Percentiles rank a stretch among this genome's conserved stretches.
Evolutionary conservation across 2,888 invertebrate genomes (phyloP).

Genomic region (Proisotoma minuta): DNA sequence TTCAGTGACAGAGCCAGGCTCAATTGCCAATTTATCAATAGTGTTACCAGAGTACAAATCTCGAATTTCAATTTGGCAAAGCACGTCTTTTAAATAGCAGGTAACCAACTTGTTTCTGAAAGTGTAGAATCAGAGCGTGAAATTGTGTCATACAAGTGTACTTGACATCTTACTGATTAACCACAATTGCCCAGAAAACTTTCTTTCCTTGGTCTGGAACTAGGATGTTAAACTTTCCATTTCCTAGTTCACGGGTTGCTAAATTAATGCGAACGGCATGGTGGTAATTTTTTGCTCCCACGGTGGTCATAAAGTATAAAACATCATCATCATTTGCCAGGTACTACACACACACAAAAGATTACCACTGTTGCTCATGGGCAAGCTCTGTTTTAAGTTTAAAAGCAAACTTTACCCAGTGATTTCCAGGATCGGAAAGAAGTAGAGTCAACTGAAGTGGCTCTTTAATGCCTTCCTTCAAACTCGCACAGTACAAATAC

Average conservation of each 20-base stretch:
- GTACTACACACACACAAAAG: constrained; percentile 20
- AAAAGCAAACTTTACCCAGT: constrained; percentile 12
- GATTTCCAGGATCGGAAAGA: constrained; percentile 18
- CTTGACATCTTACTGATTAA: constrained; percentile 61
- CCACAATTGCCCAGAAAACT: constrained; percentile 78
- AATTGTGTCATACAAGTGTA: background rate
- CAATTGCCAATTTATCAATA: constrained; percentile 69
- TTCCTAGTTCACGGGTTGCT: constrained; percentile 60
- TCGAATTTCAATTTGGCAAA: constrained; percentile 73
- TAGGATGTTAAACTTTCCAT: constrained; percentile 77
- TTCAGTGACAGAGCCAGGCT: constrained; percentile 72
- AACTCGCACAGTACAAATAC: constrained; percentile 70
- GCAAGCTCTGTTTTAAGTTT: background rate
- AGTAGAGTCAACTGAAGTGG: constrained; percentile 8
- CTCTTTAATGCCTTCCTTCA: constrained; percentile 21
- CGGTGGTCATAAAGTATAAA: constrained; percentile 75
- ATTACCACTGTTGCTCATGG: background rate
- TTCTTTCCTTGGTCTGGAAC: constrained; percentile 79
- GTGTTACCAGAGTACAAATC: constrained; percentile 66
- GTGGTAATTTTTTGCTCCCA: constrained; percentile 84
- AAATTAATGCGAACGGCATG: constrained; percentile 78
- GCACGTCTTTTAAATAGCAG: constrained; percentile 88
- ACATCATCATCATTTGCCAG: constrained; percentile 54
- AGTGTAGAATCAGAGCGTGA: background rate
- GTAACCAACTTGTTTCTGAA: constrained; percentile 68